These are phyloP conservation scores for Drosophila birchii DNA, from an alignment of 2,888 invertebrate genomes.

Conservation along the genomic window DNA sequence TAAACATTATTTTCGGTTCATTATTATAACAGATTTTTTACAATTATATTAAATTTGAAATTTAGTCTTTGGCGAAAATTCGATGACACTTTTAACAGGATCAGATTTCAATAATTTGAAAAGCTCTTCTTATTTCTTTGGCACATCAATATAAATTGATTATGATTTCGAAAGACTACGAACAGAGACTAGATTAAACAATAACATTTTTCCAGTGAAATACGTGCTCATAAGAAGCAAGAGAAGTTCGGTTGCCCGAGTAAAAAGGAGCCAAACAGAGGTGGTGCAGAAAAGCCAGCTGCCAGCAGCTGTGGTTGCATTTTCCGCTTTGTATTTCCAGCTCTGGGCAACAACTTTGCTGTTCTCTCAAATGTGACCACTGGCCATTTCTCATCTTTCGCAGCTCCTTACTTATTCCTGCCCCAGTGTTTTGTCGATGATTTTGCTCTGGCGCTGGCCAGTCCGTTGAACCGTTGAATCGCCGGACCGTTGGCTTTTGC, in stretches of 20 bases:
- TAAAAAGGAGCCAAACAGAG: no score
- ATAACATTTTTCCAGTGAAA: conserved; percentile 15
- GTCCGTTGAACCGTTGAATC: conserved; percentile 12
- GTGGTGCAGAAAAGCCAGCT: conserved; percentile 49
- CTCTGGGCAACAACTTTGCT: conserved; percentile 37
- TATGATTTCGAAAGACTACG: not conserved
- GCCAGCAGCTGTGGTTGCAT: conserved; percentile 46
- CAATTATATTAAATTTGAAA: not conserved
- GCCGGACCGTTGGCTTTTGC: conserved; percentile 24
- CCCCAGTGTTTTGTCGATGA: conserved; percentile 51
- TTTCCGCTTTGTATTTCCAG: conserved; percentile 32
- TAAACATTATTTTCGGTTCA: not conserved
- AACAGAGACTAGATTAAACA: not conserved
- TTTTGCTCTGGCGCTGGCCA: conserved; percentile 29
- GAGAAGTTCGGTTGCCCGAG: not conserved
- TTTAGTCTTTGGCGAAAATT: not conserved
- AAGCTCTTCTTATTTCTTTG: not conserved
- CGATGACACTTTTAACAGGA: not conserved
- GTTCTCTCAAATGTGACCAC: conserved; percentile 44
- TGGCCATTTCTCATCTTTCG: conserved; percentile 50
- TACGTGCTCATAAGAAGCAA: not conserved
- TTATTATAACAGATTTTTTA: not conserved
- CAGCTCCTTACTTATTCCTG: conserved; percentile 17
- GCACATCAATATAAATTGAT: not conserved
- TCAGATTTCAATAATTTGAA: not conserved